These are phyloP conservation scores for Sialis lutaria DNA, from an alignment of 2,888 invertebrate genomes.

Conservation along the genomic window DNA sequence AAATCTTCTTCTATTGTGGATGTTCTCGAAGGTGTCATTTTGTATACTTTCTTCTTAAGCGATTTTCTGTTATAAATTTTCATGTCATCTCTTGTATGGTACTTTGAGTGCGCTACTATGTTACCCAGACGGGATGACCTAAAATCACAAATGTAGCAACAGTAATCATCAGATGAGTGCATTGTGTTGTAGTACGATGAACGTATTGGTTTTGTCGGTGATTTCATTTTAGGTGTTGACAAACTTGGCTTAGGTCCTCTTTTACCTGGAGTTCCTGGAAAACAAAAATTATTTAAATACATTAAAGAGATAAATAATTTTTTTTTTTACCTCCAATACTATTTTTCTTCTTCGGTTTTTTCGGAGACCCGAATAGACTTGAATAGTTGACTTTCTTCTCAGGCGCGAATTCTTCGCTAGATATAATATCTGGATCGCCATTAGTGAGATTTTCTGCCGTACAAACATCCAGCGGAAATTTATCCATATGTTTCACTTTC, in stretches of 20 bases:
- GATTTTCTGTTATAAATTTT: constrained; percentile 14
- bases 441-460: constrained; percentile 54
- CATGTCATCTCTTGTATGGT: constrained; percentile 36
- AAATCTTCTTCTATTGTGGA: constrained; percentile 16
- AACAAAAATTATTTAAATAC: no score
- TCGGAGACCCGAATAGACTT: constrained; percentile 29
- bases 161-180: constrained; percentile 21
- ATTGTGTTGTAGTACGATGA: no score
- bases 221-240: neutral
- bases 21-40: constrained; percentile 13
- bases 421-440: constrained; percentile 52
- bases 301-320: no score
- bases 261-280: neutral
- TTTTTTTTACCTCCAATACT: no score
- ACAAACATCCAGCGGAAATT: constrained; percentile 61
- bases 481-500: constrained; percentile 53
- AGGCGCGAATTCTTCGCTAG: constrained; percentile 35
- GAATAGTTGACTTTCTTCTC: constrained; percentile 32
- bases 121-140: constrained; percentile 52
- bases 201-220: no score
- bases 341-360: neutral
- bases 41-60: constrained; percentile 10
- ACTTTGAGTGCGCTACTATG: constrained; percentile 53
- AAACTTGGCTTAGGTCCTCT: neutral
- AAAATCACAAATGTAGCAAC: constrained; percentile 46